Evolutionary conservation across 2,888 invertebrate species (phyloP), one percentile per base, ranked within the genome.

Genomic region (Pammene fasciana): DNA sequence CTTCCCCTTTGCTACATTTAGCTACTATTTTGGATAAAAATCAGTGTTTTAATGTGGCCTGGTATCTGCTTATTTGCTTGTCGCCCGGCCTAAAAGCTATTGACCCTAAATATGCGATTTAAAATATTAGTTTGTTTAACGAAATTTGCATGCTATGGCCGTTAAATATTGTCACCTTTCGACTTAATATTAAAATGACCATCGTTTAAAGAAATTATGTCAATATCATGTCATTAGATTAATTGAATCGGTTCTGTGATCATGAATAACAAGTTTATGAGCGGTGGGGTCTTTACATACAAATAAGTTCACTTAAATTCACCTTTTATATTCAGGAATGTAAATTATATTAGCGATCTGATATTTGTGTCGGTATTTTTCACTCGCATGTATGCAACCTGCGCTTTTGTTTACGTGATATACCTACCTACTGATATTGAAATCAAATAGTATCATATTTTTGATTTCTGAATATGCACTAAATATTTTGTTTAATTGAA

Each of bases 131-230:
- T 61, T 48, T 48, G 16, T 41, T 62, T n/a, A 18, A 50, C 13
- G 13, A 18, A 50, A 62, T 62, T 61, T 36, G n/a, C 18, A 11
- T 26, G 18, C 26, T 18, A 36, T 14, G 38, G 18, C 41, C 45
- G 45, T 41, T 52, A 34, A 41, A 41, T n/a, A 41, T 41, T 62
- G 10, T 52, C 38, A 48, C 34, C 46, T 60, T 36, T 36, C 36
- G 13, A 5, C 38, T 18, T 5, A 41, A 9, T n/a, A 18, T 62
- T 62, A 34, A 52, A 61, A 18, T 62, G 16, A 26, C 16, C 13
- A 62, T 62, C n/a, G 41, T n/a, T 41, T 62, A 62, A 18, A 13
- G 13, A 62, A 52, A 50, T 41, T 38, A 61, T 50, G 50, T 61
- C 50, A 62, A 62, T 50, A 62, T 38, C 41, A 13, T 18, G 18